Percentiles rank a stretch among this genome's conserved stretches.
phyloP scores from a whole-genome alignment of 2,888 invertebrate genomes.

The Neoitamus cyanurus region DNA sequence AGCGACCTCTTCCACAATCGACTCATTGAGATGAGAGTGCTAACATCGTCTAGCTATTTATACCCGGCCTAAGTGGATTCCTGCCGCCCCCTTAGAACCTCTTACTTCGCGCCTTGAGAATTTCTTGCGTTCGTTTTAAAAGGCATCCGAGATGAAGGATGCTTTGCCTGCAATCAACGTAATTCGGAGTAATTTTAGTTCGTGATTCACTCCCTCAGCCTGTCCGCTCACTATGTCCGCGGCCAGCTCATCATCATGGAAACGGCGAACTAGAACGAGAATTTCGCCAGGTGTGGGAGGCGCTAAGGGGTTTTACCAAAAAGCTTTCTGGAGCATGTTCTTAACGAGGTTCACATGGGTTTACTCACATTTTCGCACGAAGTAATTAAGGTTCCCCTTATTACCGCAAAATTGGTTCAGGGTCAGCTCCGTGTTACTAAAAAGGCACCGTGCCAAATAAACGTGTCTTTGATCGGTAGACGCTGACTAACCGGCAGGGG shows the following conservation, averaged over 20 bases:
- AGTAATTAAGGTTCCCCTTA: neutral
- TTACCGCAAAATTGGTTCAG: neutral
- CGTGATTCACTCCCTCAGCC: neutral
- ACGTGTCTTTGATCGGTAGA: neutral
- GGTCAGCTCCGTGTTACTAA: neutral
- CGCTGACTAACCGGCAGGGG: neutral
- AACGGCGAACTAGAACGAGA: neutral
- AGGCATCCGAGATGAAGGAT: slow-evolving; percentile 15
- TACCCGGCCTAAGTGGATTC: neutral
- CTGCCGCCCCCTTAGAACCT: neutral
- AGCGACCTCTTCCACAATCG: neutral
- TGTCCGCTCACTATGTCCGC: neutral
- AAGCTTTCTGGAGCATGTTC: neutral
- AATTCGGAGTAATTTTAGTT: slow-evolving; percentile 22
- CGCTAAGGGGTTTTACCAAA: neutral
- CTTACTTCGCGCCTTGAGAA: neutral
- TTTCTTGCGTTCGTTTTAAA: neutral
- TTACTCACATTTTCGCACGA: neutral
- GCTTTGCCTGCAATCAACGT: slow-evolving; percentile 13
- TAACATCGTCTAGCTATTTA: neutral
- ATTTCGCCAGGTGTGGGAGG: neutral
- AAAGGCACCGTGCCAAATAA: neutral
- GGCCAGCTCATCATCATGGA: neutral
- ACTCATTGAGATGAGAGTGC: neutral
- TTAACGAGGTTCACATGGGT: neutral